These are phyloP conservation scores for Aix galericulata DNA, from an alignment of 2,113 vertebrate genomes.

Conservation along the genomic window DNA sequence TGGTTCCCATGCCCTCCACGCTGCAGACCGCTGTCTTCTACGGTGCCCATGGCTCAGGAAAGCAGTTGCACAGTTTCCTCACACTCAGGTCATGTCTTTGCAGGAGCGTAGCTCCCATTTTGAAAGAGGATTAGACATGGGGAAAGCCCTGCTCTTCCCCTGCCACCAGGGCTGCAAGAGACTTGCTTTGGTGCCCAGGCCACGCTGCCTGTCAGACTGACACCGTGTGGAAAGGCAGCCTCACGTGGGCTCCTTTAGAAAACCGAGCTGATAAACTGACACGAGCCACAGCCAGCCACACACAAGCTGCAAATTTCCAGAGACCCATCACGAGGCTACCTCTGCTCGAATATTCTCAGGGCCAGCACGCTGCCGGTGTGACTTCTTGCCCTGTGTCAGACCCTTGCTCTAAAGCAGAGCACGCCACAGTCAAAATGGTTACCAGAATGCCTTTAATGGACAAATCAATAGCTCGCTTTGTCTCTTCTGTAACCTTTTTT, in stretches of 20 bases:
- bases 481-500: conserved; percentile 17
- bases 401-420: not conserved
- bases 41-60: not conserved
- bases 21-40: not conserved
- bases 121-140: not conserved
- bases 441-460: not conserved
- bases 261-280: not conserved
- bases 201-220: not conserved
- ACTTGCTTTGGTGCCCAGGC: not conserved
- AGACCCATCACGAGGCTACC: not conserved
- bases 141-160: not conserved
- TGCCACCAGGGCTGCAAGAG: not conserved
- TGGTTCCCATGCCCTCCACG: not conserved
- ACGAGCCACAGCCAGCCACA: not conserved
- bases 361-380: not conserved
- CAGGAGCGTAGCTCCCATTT: not conserved
- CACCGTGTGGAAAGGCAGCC: not conserved
- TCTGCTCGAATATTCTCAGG: not conserved
- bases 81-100: not conserved
- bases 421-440: not conserved
- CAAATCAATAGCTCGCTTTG: not conserved
- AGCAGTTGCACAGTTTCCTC: not conserved
- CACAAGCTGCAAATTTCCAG: not conserved
- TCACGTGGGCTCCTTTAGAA: not conserved
- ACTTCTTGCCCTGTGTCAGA: not conserved